Evolutionary conservation across 1,140 invertebrate genomes (phyloP), one percentile per base, ranked within the genome.

Genomic region (Diorhabda carinulata): DNA sequence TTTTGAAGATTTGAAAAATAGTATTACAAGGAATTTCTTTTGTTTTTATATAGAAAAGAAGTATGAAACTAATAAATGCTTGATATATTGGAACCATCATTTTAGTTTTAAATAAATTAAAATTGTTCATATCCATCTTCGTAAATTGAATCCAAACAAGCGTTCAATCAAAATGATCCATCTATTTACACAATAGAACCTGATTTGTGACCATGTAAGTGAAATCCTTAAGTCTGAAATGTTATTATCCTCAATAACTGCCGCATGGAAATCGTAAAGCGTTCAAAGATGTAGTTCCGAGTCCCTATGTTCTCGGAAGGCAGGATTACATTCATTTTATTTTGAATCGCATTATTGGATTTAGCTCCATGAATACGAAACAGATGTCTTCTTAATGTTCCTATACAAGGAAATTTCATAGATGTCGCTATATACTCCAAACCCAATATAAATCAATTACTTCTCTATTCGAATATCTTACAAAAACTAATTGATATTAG

Each of bases 321-420:
- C 61, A 42, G 43, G 61, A 62, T 62, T 62, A 62, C 61, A 62
- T 62, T 62, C 43, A 62, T 62, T 62, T 62, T 43, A 62, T 62
- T 62, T 62, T 62, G 61, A 43, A n/a, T 67, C 42, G 66, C 66
- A 61, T 67, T 67, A 67, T 67, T 67, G 60, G 43, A 67, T 67
- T 67, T 67, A 41, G 59, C 58, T 61, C 58, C 58, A 45, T 61
- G 66, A 67, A 67, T 67, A 61, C 9, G 58, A 67, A 67, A 41
- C 66, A 67, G 66, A 67, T 67, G 66, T 45, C 59, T 67, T 67
- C 57, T 25, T 44, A 67, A 43, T 62, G 61, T 43, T 43, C 41
- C 61, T 25, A 62, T 62, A 43, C 41, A 62, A 43, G 47, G 47
- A 52, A 52, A 52, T 52, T n/a, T 8, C 47, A 52, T n/a, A 52